Evolutionary conservation across 2,888 invertebrate genomes (phyloP).

Genomic region (Frankliniella intonsa): DNA sequence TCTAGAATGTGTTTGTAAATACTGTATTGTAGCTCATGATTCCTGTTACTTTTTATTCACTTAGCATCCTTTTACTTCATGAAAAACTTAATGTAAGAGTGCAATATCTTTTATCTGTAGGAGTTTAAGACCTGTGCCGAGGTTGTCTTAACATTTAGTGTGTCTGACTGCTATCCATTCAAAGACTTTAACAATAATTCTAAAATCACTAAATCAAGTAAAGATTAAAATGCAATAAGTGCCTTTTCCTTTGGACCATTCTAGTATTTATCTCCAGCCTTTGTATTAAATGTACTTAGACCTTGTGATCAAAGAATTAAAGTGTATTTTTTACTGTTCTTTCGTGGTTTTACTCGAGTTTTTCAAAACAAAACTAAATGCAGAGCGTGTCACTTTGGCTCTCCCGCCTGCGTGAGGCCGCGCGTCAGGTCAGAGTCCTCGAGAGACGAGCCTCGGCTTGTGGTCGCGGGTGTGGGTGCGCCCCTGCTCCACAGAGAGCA

Average conservation of each 20-base stretch:
- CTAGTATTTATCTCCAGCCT: not conserved
- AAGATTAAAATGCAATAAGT: not conserved
- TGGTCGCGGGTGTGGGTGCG: not conserved
- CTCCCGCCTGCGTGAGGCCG: not conserved
- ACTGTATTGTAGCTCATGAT: not conserved
- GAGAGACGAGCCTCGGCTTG: not conserved
- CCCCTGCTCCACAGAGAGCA: not conserved
- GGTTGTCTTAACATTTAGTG: no score
- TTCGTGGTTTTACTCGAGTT: not conserved
- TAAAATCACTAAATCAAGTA: no score
- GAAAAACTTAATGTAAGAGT: not conserved
- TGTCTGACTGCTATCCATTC: not conserved
- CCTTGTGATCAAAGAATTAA: conserved; percentile 11
- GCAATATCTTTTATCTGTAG: not conserved
- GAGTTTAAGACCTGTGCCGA: not conserved
- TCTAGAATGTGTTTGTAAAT: no score
- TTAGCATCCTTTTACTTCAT: not conserved
- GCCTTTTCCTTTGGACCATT: not conserved
- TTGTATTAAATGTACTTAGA: conserved; percentile 2
- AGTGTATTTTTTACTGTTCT: conserved; percentile 14
- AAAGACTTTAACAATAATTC: not conserved
- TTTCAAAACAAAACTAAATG: not conserved
- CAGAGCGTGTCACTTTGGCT: not conserved
- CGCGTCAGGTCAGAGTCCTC: not conserved
- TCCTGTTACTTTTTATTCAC: not conserved